Base-by-base conservation (phyloP, 2,888 invertebrate genomes). In the Cheilosia soror region DNA sequence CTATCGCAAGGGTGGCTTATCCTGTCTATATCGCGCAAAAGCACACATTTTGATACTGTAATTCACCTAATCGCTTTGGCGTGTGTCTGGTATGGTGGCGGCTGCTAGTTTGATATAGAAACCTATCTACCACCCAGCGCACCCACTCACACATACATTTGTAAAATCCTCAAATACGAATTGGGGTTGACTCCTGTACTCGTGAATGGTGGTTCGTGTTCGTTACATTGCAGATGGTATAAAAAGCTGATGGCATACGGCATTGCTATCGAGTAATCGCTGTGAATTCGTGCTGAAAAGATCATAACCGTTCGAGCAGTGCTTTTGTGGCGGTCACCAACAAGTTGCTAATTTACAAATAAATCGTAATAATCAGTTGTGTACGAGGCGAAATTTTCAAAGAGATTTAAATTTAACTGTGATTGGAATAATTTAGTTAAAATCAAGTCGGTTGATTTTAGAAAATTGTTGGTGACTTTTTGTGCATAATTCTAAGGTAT, bases 171-270 rank as follows among this genome's bases (percentile, higher is more conserved):
- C 11, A 37, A 11, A 9, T 37, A 11, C 37, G 37, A 31, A 58
- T 51, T 25, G 57, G 69, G 65, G 75, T 80, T 84, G 75, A 44
- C 47, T 63, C 58, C 66, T 49, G 15, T 66, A 49, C 15, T 42
- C 47, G n/a, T 53, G 25, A 7, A 25, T 27, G 71, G 65, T 72
- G 55, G 44, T 58, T 75, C 53, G 51, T 20, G 20, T 20, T n/a
- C n/a, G n/a, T 63, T 58, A 66, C 66, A 65, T 72, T 85, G 75
- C 76, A 76, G 76, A 86, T 86, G 77, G 77, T 86, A 86, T 86
- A 86, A 82, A 86, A 86, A 78, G 85, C 69, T 55, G 53, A 27
- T 77, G 63, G 72, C 71, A 73, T 44, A 49, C 20, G 51, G 42
- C 69, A 68, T 55, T 77, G 58, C 27, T 58, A 73, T 86, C 80